Evolutionary conservation across 2,113 vertebrate genomes (phyloP).

Genomic region (Entomyzon cyanotis): DNA sequence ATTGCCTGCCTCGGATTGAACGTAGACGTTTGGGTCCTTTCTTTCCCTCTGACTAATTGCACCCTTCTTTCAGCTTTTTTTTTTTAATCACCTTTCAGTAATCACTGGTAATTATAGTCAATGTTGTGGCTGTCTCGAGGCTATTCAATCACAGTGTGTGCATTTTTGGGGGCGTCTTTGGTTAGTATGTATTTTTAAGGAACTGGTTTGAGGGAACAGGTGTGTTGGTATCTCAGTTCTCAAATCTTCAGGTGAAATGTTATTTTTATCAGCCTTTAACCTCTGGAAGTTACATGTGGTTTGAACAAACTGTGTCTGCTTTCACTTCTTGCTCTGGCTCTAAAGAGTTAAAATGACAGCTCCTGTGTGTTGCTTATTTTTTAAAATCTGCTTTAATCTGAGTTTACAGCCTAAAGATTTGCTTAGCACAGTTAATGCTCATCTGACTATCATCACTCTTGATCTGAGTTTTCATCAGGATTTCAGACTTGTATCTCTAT

Average conservation of each 20-base stretch:
- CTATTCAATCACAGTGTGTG: background rate
- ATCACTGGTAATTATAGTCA: background rate
- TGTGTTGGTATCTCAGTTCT: background rate
- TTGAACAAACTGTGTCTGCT: background rate
- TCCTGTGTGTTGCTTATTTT: background rate
- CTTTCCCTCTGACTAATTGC: slow-evolving; percentile 34
- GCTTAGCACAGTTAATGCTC: slow-evolving; percentile 20
- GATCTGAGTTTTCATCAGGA: slow-evolving; percentile 35
- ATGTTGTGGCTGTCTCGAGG: slow-evolving; percentile 4
- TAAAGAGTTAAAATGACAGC: background rate
- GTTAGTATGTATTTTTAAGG: background rate
- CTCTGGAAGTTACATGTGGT: background rate
- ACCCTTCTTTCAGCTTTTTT: background rate
- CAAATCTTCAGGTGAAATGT: background rate
- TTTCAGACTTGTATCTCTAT: slow-evolving; percentile 3
- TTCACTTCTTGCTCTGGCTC: background rate
- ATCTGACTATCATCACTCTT: background rate
- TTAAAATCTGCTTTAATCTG: background rate
- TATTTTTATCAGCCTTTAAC: background rate
- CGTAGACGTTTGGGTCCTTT: background rate
- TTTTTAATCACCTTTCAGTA: background rate
- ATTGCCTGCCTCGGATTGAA: background rate
- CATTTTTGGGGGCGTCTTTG: background rate
- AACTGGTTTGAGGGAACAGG: background rate
- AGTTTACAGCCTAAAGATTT: slow-evolving; percentile 10